Base-by-base conservation (phyloP, 1,140 invertebrate genomes). In the Chionoecetes opilio region DNA sequence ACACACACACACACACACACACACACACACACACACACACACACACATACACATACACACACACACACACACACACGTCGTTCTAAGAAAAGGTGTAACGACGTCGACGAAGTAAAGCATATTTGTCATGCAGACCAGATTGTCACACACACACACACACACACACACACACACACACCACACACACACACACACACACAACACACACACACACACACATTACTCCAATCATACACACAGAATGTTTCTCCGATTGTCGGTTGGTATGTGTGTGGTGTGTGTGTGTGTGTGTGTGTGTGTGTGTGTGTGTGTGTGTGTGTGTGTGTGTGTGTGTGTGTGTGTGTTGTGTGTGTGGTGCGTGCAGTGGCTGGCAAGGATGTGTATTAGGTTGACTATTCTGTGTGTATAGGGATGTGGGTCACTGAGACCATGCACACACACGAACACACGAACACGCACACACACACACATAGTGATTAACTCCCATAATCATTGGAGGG, bases 201-300 rank as follows among this genome's bases (percentile, higher is more conserved):
- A 75, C 63, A 63, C 53, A 63, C 53, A 63, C 53, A 63, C 53
- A 75, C 63, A 75, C 63, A 75, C 63, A 75, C 63, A 75, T 1
- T 26, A n/a, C 26, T n/a, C 26, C 21, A 26, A 75, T 21, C 6
- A n/a, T 8, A 75, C 8, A 75, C n/a, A n/a, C 63, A 1, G 26
- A 5, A 21, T 53, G 21, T n/a, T 75, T 75, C 63, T 75, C n/a
- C 85, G 29, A 87, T 35, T 14, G 85, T 21, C 85, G 29, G 34
- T 35, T 14, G 85, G 34, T 37, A 38, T 14, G 21, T n/a, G 21
- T 21, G 37, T 17, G 85, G 85, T 31, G 29, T 87, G 85, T 87
- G 85, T 87, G 85, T 87, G 85, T 87, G 85, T 87, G 85, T 87
- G 85, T 87, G 85, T 87, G 85, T 87, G 85, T 87, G 85, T 87